A percentile compares a stretch with the other conserved stretches of the same genome.
Conservation (phyloP, 2,113 vertebrate species). For the Isurus oxyrinchus region DNA sequence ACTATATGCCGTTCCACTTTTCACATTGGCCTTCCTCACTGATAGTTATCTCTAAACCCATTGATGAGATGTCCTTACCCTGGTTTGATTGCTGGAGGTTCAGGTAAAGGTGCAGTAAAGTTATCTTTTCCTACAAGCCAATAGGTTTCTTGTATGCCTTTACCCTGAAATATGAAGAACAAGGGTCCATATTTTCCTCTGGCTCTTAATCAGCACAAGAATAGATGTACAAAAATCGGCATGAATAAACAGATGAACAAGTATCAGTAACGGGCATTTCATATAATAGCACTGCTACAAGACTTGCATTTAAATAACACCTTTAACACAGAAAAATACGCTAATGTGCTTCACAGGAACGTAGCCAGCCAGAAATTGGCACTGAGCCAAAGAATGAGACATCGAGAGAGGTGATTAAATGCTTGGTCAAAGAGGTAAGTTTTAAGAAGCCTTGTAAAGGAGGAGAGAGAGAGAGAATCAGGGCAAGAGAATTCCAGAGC, state of each 20-base stretch:
- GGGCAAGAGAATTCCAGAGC: not conserved
- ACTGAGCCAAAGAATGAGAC: not conserved
- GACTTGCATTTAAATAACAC: not conserved
- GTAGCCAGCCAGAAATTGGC: not conserved
- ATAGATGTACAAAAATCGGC: not conserved
- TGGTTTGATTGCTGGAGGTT: constrained; percentile 71
- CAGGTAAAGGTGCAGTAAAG: constrained; percentile 75
- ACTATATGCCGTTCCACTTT: not conserved
- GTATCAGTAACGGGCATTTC: not conserved
- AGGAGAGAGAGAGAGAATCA: too few species aligned
- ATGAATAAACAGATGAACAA: not conserved
- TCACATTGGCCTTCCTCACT: not conserved
- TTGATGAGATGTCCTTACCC: constrained; percentile 62
- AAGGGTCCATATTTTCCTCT: not conserved
- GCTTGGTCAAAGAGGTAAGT: not conserved
- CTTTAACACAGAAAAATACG: not conserved
- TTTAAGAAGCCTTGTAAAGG: not conserved
- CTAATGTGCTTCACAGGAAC: not conserved
- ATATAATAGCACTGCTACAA: not conserved
- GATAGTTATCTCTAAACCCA: too few species aligned
- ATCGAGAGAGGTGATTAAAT: not conserved
- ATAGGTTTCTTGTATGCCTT: constrained; percentile 84
- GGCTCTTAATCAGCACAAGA: not conserved
- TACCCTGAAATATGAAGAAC: constrained; percentile 61
- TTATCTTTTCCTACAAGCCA: constrained; percentile 78